Evolutionary conservation across 1,140 invertebrate genomes (phyloP).

Genomic region (fruit fly (Drosophila melanogaster)): DNA sequence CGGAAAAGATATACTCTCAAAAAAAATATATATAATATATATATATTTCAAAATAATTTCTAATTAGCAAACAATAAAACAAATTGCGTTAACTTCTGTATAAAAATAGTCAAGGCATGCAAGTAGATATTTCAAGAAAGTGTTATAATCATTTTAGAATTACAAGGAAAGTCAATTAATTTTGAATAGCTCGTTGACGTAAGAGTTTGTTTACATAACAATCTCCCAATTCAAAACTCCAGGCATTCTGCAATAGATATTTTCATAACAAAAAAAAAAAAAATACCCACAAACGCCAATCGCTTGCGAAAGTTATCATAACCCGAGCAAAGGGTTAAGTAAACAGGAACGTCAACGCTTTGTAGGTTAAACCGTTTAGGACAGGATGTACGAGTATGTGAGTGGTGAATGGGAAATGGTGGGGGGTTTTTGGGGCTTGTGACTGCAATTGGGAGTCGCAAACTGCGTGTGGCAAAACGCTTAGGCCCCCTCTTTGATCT

Average conservation of each 20-base stretch:
- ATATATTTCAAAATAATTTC: too few species aligned
- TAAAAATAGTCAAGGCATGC: too few species aligned
- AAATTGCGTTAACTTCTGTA: not conserved
- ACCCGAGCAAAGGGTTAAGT: slow-evolving; percentile 42
- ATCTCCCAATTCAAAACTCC: not conserved
- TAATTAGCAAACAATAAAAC: too few species aligned
- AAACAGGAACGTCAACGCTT: slow-evolving; percentile 53
- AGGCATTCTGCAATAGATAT: slow-evolving; percentile 27
- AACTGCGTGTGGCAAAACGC: slow-evolving; percentile 69
- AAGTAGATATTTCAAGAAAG: too few species aligned
- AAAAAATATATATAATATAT: too few species aligned
- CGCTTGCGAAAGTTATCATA: slow-evolving; percentile 33
- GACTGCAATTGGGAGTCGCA: slow-evolving; percentile 69
- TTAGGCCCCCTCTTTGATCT: slow-evolving; percentile 65
- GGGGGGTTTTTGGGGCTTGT: slow-evolving; percentile 27
- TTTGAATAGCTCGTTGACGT: too few species aligned
- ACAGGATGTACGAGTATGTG: slow-evolving; percentile 51
- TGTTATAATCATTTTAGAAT: not conserved
- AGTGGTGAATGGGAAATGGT: slow-evolving; percentile 7
- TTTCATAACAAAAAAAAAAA: slow-evolving; percentile 10
- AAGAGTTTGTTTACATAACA: slow-evolving; percentile 1
- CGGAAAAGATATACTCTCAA: not conserved
- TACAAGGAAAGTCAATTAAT: not conserved
- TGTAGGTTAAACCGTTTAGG: slow-evolving; percentile 77
- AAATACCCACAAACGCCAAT: slow-evolving; percentile 15